Evolutionary conservation across 2,888 invertebrate species (phyloP).

Genomic region (Callimorpha dominula): DNA sequence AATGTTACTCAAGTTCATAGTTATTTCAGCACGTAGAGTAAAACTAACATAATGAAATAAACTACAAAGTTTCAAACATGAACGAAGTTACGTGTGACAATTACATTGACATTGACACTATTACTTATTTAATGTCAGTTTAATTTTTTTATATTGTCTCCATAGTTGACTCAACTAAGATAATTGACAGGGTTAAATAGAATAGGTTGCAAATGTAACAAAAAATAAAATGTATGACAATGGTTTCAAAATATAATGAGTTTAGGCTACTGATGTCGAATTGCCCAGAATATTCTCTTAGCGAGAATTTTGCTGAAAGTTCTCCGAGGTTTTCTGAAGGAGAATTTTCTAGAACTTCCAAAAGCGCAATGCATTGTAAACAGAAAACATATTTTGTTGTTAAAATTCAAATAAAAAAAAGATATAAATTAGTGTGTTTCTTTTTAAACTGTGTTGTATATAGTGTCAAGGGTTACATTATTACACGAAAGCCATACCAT

Average conservation of each 20-base stretch:
- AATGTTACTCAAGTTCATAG: not conserved
- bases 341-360: not conserved
- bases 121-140: not conserved
- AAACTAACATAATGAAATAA: not conserved
- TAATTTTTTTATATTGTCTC: not conserved
- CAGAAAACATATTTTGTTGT: not conserved
- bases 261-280: not conserved
- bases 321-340: not conserved
- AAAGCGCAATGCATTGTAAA: not conserved
- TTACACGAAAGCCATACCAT: too few species aligned
- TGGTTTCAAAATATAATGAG: not conserved
- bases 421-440: not conserved
- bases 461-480: too few species aligned
- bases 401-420: not conserved
- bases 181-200: too few species aligned
- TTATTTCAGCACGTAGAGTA: not conserved
- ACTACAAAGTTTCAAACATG: not conserved
- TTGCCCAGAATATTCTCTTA: not conserved
- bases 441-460: too few species aligned
- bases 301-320: not conserved
- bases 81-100: not conserved
- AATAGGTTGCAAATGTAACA: too few species aligned
- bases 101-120: conserved; percentile 2
- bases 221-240: not conserved
- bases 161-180: too few species aligned